phyloP scores from a whole-genome alignment of 2,113 vertebrate genomes.

The Grus americana region DNA sequence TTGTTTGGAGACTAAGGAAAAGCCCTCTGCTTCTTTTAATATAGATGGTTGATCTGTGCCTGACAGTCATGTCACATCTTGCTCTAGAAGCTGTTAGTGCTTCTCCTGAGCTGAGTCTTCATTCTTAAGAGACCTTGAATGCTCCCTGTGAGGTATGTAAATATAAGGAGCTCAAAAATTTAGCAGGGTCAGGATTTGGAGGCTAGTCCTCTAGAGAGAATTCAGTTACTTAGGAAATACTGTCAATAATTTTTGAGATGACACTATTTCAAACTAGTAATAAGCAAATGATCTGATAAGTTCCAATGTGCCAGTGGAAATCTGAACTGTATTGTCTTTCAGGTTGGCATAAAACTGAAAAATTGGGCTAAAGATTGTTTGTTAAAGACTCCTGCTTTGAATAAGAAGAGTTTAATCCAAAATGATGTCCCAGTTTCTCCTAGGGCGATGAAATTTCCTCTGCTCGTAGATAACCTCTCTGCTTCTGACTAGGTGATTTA shows the following conservation, averaged over 20 bases:
- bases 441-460: neutral
- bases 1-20: neutral
- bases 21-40: neutral
- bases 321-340: neutral
- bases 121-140: neutral
- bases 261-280: neutral
- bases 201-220: neutral
- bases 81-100: neutral
- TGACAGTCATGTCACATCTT: neutral
- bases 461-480: neutral
- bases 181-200: neutral
- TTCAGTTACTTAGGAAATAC: neutral
- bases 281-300: neutral
- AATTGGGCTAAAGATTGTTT: neutral
- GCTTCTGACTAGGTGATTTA: neutral
- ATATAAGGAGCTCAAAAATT: neutral
- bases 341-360: neutral
- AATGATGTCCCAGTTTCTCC: neutral
- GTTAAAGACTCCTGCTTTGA: neutral
- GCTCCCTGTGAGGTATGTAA: neutral
- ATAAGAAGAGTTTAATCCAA: neutral
- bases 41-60: neutral
- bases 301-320: neutral
- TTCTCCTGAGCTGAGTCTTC: neutral
- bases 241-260: neutral